These are phyloP conservation scores for Chaetophractus vellerosus DNA, from an alignment of 2,797 vertebrate species.

Conservation along the genomic window DNA sequence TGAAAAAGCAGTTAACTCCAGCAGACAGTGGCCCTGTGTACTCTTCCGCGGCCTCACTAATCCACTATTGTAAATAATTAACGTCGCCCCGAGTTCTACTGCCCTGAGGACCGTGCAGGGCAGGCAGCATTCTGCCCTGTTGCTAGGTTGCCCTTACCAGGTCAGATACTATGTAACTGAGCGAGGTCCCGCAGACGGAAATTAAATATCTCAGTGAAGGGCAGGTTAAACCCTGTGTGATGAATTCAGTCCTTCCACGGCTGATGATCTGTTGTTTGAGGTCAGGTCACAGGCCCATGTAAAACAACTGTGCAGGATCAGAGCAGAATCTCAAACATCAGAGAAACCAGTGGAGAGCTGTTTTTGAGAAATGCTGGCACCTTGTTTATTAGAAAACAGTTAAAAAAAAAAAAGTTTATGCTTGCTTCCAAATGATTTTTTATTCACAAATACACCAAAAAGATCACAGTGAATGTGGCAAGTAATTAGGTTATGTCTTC, in stretches of 20 bases:
- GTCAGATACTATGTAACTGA: slow-evolving; percentile 82
- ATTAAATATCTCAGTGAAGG: slow-evolving; percentile 83
- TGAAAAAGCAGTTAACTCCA: slow-evolving; percentile 58
- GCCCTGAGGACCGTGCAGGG: background rate
- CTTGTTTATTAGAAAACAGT: background rate
- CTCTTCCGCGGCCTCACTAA: slow-evolving; percentile 64
- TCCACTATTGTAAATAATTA: slow-evolving; percentile 83
- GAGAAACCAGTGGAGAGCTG: slow-evolving; percentile 83
- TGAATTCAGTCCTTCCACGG: slow-evolving; percentile 89
- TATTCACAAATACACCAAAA: slow-evolving; percentile 4
- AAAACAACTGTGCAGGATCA: slow-evolving; percentile 87
- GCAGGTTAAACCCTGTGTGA: slow-evolving; percentile 84
- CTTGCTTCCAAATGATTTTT: slow-evolving; percentile 27
- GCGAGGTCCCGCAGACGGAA: slow-evolving; percentile 80
- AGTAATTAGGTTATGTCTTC: background rate
- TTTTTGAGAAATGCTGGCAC: background rate
- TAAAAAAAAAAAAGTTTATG: background rate
- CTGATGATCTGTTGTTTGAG: slow-evolving; percentile 84
- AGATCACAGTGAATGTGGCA: background rate
- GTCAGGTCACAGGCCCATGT: slow-evolving; percentile 87
- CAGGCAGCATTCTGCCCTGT: slow-evolving; percentile 80
- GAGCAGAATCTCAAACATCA: slow-evolving; percentile 84
- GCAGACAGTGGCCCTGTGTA: background rate
- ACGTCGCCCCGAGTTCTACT: slow-evolving; percentile 70
- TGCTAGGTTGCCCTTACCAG: slow-evolving; percentile 88